These are phyloP conservation scores for Ecliptopera silaceata DNA, from an alignment of 2,888 invertebrate genomes.

Conservation along the genomic window DNA sequence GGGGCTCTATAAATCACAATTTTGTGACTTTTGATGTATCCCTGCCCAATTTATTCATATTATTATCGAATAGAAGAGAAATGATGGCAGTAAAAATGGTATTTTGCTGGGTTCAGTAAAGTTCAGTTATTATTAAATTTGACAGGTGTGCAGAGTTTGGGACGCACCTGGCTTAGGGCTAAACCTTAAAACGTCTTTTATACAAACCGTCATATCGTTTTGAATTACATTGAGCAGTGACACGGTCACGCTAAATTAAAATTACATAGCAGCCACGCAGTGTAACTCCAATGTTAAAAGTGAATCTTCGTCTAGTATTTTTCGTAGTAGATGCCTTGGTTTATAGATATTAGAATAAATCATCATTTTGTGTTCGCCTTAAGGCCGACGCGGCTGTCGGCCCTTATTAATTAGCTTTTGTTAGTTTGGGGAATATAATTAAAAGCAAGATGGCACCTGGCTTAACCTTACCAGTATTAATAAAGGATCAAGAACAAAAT, in stretches of 20 bases:
- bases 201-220: too few relatives aligned
- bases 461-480: background rate
- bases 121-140: constrained; percentile 40
- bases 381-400: constrained; percentile 1
- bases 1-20: background rate
- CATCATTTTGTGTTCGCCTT: constrained; percentile 29
- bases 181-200: constrained; percentile 18
- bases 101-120: constrained; percentile 38
- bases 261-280: too few relatives aligned
- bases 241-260: too few relatives aligned
- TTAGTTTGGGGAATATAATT: constrained; percentile 1
- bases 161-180: constrained; percentile 6
- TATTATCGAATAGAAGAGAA: constrained; percentile 34
- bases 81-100: constrained; percentile 29
- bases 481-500: too few relatives aligned
- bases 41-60: constrained; percentile 31
- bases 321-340: too few relatives aligned
- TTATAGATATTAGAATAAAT: constrained; percentile 25
- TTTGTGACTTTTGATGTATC: constrained; percentile 25
- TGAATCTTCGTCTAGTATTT: too few relatives aligned
- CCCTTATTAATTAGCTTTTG: constrained; percentile 6
- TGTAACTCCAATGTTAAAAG: too few relatives aligned
- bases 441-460: background rate
- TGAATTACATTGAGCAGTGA: too few relatives aligned
- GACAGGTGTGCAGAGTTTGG: constrained; percentile 37